Evolutionary conservation across 1,140 invertebrate genomes (phyloP).

Genomic region (Brachystomella parvula): DNA sequence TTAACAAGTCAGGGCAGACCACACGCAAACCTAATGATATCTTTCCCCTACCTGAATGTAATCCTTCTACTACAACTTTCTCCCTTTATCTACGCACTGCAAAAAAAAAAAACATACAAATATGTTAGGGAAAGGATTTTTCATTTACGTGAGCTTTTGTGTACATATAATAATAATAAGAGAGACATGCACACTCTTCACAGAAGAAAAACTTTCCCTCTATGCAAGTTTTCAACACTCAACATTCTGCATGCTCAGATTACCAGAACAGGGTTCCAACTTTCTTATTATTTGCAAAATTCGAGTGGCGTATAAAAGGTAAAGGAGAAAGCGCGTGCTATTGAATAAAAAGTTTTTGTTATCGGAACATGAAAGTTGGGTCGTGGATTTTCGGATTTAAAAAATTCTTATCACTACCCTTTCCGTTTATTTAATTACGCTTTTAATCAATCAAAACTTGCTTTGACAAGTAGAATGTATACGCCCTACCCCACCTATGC

Average conservation of each 20-base stretch:
- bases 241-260: not conserved
- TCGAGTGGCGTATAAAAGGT: not conserved
- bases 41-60: not conserved
- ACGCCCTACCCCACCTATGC: not conserved
- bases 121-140: not conserved
- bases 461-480: not conserved
- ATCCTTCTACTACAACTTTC: not conserved
- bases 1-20: constrained; percentile 9
- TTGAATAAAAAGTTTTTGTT: not conserved
- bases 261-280: not conserved
- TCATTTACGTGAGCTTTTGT: not conserved
- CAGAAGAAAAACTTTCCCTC: not conserved
- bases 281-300: not conserved
- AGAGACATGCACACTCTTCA: not conserved
- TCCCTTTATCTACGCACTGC: not conserved
- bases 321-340: not conserved
- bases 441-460: not conserved
- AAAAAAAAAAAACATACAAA: not conserved
- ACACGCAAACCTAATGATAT: constrained; percentile 31
- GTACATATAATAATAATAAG: not conserved
- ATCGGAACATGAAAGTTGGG: too few species aligned
- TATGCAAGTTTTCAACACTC: not conserved
- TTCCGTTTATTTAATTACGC: not conserved
- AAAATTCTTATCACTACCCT: not conserved
- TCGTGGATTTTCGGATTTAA: not conserved